Base-by-base conservation (phyloP, 2,797 vertebrate species). In the Lindbergichthys nudifrons region DNA sequence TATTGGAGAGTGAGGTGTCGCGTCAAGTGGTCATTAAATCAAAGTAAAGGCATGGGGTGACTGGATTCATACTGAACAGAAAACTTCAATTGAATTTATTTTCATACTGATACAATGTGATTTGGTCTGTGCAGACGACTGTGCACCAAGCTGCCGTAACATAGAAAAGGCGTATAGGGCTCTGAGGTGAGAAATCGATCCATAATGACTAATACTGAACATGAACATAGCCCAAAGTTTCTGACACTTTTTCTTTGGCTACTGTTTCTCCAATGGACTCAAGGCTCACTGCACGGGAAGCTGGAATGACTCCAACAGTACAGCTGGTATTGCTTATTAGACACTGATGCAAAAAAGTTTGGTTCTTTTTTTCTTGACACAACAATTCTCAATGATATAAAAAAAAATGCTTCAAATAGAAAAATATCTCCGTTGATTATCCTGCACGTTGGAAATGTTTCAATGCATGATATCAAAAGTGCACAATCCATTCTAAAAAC, bases 371-470 rank as follows among this genome's bases (percentile, higher is more conserved):
- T 57, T 41, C 52, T 78, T 58, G 63, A 89, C 66, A 68, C 63
- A 13, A 85, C 57, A 73, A 78, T 77, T 86, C 23, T 79, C 57
- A 86, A 84, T 73, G 21, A 78, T 79, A 82, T 52, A 39, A 61
- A 75, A 87, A 26, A 84, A 90, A 81, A 87, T 53, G 42, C 73
- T 78, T 86, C 78, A 65, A 70, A 87, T 95, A 94, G 75, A 95
- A 95, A 94, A 95, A 95, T 95, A 93, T 89, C 85, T 91, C 88
- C 81, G 71, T 75, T 91, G 91, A 93, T 93, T 91, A 91, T 93
- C 90, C 73, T 90, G 84, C 89, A 89, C 71, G 86, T 89, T 77
- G 68, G 76, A 86, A 88, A 85, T 71, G 70, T 87, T 79, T 82
- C 53, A 80, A 92, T 88, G 87, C 85, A 86, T 84, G 87, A 85